Evolutionary conservation across 1,140 invertebrate species (phyloP).

Genomic region (Harpegnathos saltator): DNA sequence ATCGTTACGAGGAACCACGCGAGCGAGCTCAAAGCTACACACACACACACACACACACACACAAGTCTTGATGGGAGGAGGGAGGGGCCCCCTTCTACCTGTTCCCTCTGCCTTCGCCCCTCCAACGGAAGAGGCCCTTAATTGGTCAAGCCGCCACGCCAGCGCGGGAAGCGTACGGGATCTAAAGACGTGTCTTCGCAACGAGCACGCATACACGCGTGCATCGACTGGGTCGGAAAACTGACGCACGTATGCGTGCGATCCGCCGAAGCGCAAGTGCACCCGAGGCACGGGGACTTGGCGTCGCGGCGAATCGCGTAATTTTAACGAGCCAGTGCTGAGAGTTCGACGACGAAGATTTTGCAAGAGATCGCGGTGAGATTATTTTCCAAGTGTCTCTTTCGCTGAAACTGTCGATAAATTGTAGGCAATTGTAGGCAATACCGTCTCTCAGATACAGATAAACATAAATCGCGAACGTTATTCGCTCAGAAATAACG

Average conservation of each 20-base stretch:
- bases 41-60: too few species aligned
- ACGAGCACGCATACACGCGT: constrained; percentile 52
- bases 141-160: constrained; percentile 77
- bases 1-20: constrained; percentile 60
- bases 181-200: constrained; percentile 75
- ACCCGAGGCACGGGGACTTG: neutral
- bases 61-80: constrained; percentile 23
- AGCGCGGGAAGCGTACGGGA: constrained; percentile 81
- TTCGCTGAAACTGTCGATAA: too few species aligned
- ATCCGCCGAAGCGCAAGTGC: neutral
- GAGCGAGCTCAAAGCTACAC: too few species aligned
- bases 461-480: too few species aligned
- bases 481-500: too few species aligned
- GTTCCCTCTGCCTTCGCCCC: neutral
- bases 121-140: constrained; percentile 76
- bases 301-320: neutral
- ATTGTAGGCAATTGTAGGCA: too few species aligned
- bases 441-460: too few species aligned
- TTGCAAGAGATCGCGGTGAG: too few species aligned
- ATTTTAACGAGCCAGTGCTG: too few species aligned
- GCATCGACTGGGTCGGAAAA: constrained; percentile 65
- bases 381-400: too few species aligned
- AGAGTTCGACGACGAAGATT: too few species aligned
- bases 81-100: constrained; percentile 36
- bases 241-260: constrained; percentile 59